Base-by-base conservation (phyloP, 2,888 invertebrate species). In the Drosophila kuntzei region DNA sequence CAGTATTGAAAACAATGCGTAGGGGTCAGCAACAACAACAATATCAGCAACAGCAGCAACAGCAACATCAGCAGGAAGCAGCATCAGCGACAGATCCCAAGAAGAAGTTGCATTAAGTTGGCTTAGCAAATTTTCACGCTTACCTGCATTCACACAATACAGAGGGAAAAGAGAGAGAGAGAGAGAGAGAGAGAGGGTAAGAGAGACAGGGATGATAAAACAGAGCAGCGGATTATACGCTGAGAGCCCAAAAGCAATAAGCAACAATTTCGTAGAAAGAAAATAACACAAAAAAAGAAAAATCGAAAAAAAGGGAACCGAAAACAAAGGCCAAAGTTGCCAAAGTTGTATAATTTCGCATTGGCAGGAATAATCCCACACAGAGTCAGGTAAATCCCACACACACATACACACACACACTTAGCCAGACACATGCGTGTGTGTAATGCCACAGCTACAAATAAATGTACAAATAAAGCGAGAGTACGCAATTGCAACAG, bases 91-190 rank as follows among this genome's bases (percentile, higher is more conserved):
- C 51, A 63, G 36, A 63, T 54, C 53, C 46, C 58, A 66, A 68
- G 64, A 62, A 79, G 81, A 89, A 76, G 73, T 87, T 87, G 86
- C 86, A 79, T 89, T 89, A 87, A 77, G 75, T 77, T 81, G 89
- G 85, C 89, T 85, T 89, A 85, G 86, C 86, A 85, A 81, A 78
- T 78, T 81, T 89, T 87, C 75, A 90, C 87, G 89, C 90, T 87
- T 79, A 83, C 80, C 77, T 89, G 77, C 81, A 68, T 77, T 66
- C 75, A 68, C 67, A 79, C 37, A 74, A 63, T 78, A 71, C 18
- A 16, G 46, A 1, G 25, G 9, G 14, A 14, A 14, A n/a, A 36
- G n/a, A 14, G 47, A 16, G 11, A 3, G 7, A 18, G 36, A 12
- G 27, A 27, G 9, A 27, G 8, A 27, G 11, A 11, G 18, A 20